These are phyloP conservation scores for Fratercula arctica DNA, from an alignment of 2,797 vertebrate genomes.

Conservation along the genomic window DNA sequence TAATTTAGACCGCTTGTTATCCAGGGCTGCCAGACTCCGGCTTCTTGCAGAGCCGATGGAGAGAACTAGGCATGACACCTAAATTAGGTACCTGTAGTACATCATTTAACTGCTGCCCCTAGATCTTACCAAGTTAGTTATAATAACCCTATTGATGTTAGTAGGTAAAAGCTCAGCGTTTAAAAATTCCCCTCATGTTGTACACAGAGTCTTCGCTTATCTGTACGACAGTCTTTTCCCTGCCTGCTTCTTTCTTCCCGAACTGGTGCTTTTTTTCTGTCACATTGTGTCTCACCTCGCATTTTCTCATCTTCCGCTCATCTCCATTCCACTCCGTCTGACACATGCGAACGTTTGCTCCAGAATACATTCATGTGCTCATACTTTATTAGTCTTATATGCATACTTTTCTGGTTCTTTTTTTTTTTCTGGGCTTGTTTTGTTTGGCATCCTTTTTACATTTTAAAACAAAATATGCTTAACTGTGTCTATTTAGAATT, in stretches of 20 bases:
- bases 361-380: neutral
- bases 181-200: neutral
- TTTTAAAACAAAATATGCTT: conserved; percentile 34
- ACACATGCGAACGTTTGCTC: conserved; percentile 30
- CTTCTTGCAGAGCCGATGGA: neutral
- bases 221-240: neutral
- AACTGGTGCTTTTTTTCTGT: neutral
- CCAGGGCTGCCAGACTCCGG: conserved; percentile 42
- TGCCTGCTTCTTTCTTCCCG: neutral
- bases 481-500: conserved; percentile 12
- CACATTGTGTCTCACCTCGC: conserved; percentile 7
- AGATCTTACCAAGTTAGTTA: conserved; percentile 19
- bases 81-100: conserved; percentile 38
- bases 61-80: conserved; percentile 35
- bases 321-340: conserved; percentile 26
- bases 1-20: conserved; percentile 68
- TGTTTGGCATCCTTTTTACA: neutral
- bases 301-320: conserved; percentile 6
- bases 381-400: neutral
- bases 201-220: conserved; percentile 2
- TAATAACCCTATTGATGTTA: conserved; percentile 11
- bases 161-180: neutral
- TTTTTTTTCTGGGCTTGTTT: neutral
- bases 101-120: conserved; percentile 14
- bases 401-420: neutral